Conservation (phyloP, 2,888 invertebrate genomes). For the Eristalinus sepulchralis region DNA sequence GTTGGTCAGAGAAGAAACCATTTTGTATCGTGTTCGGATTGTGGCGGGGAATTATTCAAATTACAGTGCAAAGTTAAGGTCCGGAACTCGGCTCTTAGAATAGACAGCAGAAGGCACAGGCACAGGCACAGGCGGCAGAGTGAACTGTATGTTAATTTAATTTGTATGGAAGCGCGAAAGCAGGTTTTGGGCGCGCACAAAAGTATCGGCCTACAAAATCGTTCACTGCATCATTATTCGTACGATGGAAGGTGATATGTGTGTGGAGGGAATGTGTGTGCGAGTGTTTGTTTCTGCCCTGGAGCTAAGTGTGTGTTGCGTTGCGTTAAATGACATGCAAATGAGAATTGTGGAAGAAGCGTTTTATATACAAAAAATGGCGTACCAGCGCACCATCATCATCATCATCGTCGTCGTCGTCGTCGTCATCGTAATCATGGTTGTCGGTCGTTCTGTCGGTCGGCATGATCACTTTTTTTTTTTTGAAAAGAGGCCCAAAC, state of each 20-base stretch:
- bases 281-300: constrained; percentile 27
- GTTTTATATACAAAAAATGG: constrained; percentile 64
- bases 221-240: constrained; percentile 48
- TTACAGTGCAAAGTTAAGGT: constrained; percentile 38
- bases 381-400: constrained; percentile 56
- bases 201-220: constrained; percentile 66
- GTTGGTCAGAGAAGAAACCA: constrained; percentile 32
- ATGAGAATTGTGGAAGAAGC: constrained; percentile 64
- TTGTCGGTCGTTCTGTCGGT: constrained; percentile 35
- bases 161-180: constrained; percentile 69
- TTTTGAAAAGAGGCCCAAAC: constrained; percentile 16
- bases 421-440: constrained; percentile 46
- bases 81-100: constrained; percentile 53
- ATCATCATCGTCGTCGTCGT: background rate
- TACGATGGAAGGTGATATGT: constrained; percentile 24
- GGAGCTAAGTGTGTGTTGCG: constrained; percentile 66
- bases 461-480: constrained; percentile 32
- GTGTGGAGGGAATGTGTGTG: constrained; percentile 35
- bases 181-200: constrained; percentile 70
- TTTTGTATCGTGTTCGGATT: constrained; percentile 47
- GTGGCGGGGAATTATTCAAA: constrained; percentile 62
- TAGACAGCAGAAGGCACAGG: background rate
- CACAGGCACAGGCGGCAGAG: constrained; percentile 16
- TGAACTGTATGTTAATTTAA: constrained; percentile 70
- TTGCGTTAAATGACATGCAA: constrained; percentile 72